A percentile compares a stretch with the other conserved stretches of the same genome.
phyloP scores from a whole-genome alignment of 92 coral and sea anemone genomes.

The Zoanthus sociatus region DNA sequence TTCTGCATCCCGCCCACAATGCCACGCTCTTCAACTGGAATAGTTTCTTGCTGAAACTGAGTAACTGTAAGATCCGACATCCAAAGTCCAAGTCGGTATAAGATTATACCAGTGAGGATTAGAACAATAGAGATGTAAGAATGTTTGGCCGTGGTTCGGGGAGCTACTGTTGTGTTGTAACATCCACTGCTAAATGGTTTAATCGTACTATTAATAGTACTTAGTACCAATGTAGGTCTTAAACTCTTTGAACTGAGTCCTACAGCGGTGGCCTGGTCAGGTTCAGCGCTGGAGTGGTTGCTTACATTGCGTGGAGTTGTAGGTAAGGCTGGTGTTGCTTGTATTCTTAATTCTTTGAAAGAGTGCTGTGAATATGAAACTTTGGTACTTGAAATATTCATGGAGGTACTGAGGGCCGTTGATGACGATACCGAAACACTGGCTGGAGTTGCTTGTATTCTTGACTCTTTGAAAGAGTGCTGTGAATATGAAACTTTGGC shows the following conservation, averaged over 20 bases:
- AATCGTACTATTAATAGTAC: neutral
- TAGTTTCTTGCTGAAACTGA: slow-evolving; percentile 88
- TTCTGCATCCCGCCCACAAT: slow-evolving; percentile 95
- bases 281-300: neutral
- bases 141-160: slow-evolving; percentile 28
- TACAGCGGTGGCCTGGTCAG: neutral
- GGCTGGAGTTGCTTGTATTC: neutral
- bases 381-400: neutral
- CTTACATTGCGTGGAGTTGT: neutral
- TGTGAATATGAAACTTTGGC: neutral
- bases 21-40: slow-evolving; percentile 92
- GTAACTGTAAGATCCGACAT: slow-evolving; percentile 86
- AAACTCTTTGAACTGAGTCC: neutral
- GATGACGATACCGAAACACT: slow-evolving; percentile 27
- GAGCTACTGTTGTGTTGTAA: slow-evolving; percentile 23
- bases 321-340: neutral
- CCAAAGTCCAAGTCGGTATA: slow-evolving; percentile 95
- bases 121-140: slow-evolving; percentile 86
- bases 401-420: neutral
- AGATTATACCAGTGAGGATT: slow-evolving; percentile 82
- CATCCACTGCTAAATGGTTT: slow-evolving; percentile 23
- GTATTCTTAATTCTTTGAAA: neutral
- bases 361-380: neutral
- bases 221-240: neutral
- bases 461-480: neutral